Percentiles rank a stretch among this genome's conserved stretches.
Evolutionary conservation across 2,888 invertebrate species (phyloP).

Genomic region (Lissocephala sabroskyi): DNA sequence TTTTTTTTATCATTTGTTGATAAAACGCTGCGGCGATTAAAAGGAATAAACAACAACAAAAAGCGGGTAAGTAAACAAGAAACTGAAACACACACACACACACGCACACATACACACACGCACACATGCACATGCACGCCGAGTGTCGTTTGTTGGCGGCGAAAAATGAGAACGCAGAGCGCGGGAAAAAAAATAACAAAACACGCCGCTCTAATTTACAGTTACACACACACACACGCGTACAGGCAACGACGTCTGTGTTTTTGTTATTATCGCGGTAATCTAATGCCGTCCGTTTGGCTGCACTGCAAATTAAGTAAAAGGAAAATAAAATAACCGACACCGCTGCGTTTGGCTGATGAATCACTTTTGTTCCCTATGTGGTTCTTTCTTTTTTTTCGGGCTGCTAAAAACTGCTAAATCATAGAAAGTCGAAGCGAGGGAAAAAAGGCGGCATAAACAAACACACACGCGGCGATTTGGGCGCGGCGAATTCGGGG

Average conservation of each 20-base stretch:
- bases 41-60: conserved; percentile 31
- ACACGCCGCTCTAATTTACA: background rate
- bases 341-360: conserved; percentile 8
- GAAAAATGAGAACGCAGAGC: conserved; percentile 21
- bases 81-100: conserved; percentile 11
- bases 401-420: conserved; percentile 47
- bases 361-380: conserved; percentile 34
- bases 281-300: background rate
- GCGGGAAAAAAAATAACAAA: conserved; percentile 34
- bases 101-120: conserved; percentile 1
- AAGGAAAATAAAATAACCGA: background rate
- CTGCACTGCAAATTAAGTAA: background rate
- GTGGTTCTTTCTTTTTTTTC: too few species aligned
- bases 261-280: conserved; percentile 18
- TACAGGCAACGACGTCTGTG: background rate
- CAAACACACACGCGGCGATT: conserved; percentile 65
- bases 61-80: conserved; percentile 50
- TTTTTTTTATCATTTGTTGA: conserved; percentile 27
- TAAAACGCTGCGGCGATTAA: conserved; percentile 40
- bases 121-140: conserved; percentile 1
- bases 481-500: conserved; percentile 68
- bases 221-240: conserved; percentile 7
- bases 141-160: too few species aligned
- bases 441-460: conserved; percentile 59
- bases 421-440: conserved; percentile 45